Conservation (phyloP, 2,888 invertebrate species). For the Aporophyla lueneburgensis region DNA sequence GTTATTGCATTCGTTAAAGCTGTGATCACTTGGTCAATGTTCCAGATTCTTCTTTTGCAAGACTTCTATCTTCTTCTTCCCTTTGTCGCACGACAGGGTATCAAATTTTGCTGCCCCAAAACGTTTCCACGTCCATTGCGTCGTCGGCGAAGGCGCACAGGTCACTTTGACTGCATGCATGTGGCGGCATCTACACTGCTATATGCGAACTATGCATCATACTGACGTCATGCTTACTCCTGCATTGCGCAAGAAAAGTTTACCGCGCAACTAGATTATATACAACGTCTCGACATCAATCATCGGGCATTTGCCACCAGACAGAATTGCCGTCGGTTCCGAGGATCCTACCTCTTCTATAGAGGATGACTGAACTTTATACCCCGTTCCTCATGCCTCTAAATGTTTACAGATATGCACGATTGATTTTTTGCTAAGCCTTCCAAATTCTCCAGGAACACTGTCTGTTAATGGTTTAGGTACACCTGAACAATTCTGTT, state of each 20-base stretch:
- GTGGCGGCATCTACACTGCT: neutral
- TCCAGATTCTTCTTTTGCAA: neutral
- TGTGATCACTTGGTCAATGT: neutral
- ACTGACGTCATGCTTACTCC: too few species aligned
- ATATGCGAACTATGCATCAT: too few species aligned
- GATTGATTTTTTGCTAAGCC: neutral
- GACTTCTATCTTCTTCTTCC: neutral
- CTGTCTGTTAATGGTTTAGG: too few species aligned
- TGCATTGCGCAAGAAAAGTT: too few species aligned
- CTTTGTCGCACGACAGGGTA: neutral
- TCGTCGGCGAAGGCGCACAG: neutral
- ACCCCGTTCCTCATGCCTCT: too few species aligned
- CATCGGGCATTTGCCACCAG: too few species aligned
- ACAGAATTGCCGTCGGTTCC: too few species aligned
- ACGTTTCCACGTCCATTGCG: neutral
- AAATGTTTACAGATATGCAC: too few species aligned
- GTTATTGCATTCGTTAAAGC: neutral
- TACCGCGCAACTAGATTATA: too few species aligned
- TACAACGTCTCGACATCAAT: too few species aligned
- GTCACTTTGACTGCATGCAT: neutral
- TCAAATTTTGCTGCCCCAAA: neutral
- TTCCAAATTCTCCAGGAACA: neutral
- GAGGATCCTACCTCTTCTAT: too few species aligned
- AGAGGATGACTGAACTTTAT: too few species aligned
- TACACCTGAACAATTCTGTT: neutral